Evolutionary conservation across 2,888 invertebrate genomes (phyloP).

Genomic region (Miltochrista miniata): DNA sequence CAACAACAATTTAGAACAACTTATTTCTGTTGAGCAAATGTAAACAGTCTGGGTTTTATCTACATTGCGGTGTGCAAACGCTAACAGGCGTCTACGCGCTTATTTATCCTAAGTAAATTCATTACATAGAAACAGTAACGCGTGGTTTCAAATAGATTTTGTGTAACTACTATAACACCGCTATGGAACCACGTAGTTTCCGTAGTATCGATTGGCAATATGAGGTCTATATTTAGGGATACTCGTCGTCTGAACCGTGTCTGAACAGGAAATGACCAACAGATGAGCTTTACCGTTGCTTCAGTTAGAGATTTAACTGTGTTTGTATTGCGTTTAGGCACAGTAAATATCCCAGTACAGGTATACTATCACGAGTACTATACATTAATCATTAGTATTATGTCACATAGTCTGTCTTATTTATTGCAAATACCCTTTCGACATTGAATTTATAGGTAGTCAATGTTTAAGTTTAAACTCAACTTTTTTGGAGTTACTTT

Average conservation of each 20-base stretch:
- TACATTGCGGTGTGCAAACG: conserved; percentile 47
- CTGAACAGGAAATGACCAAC: conserved; percentile 73
- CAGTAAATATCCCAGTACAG: no score
- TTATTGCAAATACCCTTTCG: no score
- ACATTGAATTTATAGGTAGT: no score
- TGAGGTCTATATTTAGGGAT: conserved; percentile 47
- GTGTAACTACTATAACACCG: conserved; percentile 25
- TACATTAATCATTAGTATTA: no score
- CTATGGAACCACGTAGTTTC: conserved; percentile 13
- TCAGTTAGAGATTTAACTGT: conserved; percentile 38
- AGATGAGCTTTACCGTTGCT: conserved; percentile 67
- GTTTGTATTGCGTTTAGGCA: conserved; percentile 47
- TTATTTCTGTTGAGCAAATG: conserved; percentile 67
- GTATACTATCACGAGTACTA: conserved; percentile 1
- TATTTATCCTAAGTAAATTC: conserved; percentile 28
- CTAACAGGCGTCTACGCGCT: conserved; percentile 33
- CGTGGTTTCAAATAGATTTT: neutral
- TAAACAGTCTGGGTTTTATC: conserved; percentile 69
- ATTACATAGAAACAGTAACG: conserved; percentile 5
- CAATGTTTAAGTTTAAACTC: no score
- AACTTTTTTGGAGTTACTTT: no score
- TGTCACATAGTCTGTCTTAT: no score
- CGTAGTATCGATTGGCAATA: conserved; percentile 37
- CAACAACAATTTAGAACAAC: conserved; percentile 74
- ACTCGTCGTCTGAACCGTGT: conserved; percentile 61